Evolutionary conservation across 1,140 invertebrate genomes (phyloP), one percentile per base, ranked within the genome.

Genomic region (Pissodes strobi): DNA sequence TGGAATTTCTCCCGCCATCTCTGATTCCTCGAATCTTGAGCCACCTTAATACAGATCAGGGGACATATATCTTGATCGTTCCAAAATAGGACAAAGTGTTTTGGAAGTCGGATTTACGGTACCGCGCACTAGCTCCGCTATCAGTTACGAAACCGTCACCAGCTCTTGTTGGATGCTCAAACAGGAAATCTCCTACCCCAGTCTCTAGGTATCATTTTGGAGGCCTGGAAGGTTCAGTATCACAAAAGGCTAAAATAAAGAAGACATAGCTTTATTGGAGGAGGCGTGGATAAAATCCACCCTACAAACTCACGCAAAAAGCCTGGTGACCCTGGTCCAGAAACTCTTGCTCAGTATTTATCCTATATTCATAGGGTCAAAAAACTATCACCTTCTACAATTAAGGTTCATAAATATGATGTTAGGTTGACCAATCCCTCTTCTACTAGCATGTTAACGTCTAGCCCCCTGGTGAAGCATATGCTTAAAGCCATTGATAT

Each of bases 31-130:
- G 69, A 67, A 5, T n/a, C n/a, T n/a, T n/a, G n/a, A n/a, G n/a
- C n/a, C n/a, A n/a, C n/a, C n/a, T n/a, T n/a, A n/a, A n/a, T n/a
- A n/a, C n/a, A n/a, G n/a, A n/a, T n/a, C n/a, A n/a, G n/a, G n/a
- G n/a, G n/a, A n/a, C n/a, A n/a, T 69, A 64, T 60, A 27, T 78
- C 6, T 22, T 79, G 18, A 66, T 78, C 46, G 72, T 65, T 18
- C 74, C 74, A 3, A 46, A 58, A 17, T 78, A 75, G 76, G 64
- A 72, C 13, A 67, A 74, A 38, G 67, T 72, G 1, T 79, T 75
- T 41, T 78, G 75, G 76, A 68, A 69, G 52, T 41, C 73, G 8
- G 76, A 79, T 23, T 62, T 79, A n/a, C 70, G 69, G 37, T 15
- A 45, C 2, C 37, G 75, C 63, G 70, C 70, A 4, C 19, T 73